phyloP scores from a whole-genome alignment of 2,113 vertebrate species.

The Stigmatopora nigra region DNA sequence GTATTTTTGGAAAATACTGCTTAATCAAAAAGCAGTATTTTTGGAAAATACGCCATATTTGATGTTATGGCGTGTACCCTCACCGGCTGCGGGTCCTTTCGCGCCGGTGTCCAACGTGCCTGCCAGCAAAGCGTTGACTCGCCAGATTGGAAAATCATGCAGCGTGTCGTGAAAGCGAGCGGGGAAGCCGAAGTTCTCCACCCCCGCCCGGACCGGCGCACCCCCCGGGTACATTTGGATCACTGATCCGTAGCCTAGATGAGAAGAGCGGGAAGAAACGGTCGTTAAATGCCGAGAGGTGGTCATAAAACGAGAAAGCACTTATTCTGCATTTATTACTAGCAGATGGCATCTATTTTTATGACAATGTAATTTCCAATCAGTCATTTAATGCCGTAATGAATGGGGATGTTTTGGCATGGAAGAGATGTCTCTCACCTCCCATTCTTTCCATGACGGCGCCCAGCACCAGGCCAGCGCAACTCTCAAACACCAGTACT shows the following conservation, averaged over 20 bases:
- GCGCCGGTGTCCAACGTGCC: slow-evolving; percentile 70
- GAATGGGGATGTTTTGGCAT: not conserved
- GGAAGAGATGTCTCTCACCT: slow-evolving; percentile 58
- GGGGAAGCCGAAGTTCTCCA: slow-evolving; percentile 91
- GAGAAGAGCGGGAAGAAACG: slow-evolving; percentile 7
- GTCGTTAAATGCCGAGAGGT: slow-evolving; percentile 3
- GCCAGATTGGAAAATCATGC: slow-evolving; percentile 88
- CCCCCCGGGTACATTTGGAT: slow-evolving; percentile 90
- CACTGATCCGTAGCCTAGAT: slow-evolving; percentile 85
- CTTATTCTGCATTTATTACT: not conserved
- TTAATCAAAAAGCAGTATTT: not conserved
- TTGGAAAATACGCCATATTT: not conserved
- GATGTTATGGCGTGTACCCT: slow-evolving; percentile 11
- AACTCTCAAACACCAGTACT: slow-evolving; percentile 90
- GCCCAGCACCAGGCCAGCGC: slow-evolving; percentile 87
- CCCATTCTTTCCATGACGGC: slow-evolving; percentile 95
- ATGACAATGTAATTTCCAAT: not conserved
- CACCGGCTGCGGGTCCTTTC: slow-evolving; percentile 32
- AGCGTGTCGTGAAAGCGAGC: slow-evolving; percentile 77
- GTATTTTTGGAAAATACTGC: no score
- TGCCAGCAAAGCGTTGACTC: slow-evolving; percentile 81
- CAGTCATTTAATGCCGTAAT: not conserved
- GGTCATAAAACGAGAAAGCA: not conserved
- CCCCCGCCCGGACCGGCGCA: slow-evolving; percentile 81
- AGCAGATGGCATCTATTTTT: not conserved